Evolutionary conservation across 1,140 invertebrate genomes (phyloP).

Genomic region (Caenorhabditis brenneri): DNA sequence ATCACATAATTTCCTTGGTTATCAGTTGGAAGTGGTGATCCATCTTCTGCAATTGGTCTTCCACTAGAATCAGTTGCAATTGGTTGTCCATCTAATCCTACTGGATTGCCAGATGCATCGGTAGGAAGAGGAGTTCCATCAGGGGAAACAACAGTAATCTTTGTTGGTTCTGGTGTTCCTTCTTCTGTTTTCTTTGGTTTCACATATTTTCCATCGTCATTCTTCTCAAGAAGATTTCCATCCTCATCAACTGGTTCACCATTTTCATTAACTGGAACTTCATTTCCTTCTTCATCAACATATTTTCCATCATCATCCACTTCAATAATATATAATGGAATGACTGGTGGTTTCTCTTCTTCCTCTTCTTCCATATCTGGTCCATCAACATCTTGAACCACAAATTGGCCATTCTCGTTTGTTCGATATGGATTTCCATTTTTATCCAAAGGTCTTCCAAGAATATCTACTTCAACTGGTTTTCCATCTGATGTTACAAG

Average conservation of each 20-base stretch:
- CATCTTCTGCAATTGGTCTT: slow-evolving; percentile 46
- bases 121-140: slow-evolving; percentile 53
- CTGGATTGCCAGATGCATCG: slow-evolving; percentile 20
- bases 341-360: slow-evolving; percentile 35
- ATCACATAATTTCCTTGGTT: slow-evolving; percentile 43
- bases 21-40: slow-evolving; percentile 58
- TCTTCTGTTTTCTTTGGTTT: slow-evolving; percentile 60
- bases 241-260: slow-evolving; percentile 47
- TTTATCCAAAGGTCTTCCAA: slow-evolving; percentile 44
- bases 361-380: slow-evolving; percentile 36
- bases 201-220: slow-evolving; percentile 60
- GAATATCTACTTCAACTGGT: slow-evolving; percentile 35
- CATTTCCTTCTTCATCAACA: slow-evolving; percentile 30
- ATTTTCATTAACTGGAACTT: slow-evolving; percentile 37
- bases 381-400: slow-evolving; percentile 11
- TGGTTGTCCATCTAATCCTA: slow-evolving; percentile 44
- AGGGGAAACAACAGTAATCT: slow-evolving; percentile 53
- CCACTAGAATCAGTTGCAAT: slow-evolving; percentile 54
- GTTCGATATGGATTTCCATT: slow-evolving; percentile 45
- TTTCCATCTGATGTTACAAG: slow-evolving; percentile 40
- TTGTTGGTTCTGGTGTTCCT: slow-evolving; percentile 42
- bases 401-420: slow-evolving; percentile 11
- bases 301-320: slow-evolving; percentile 54
- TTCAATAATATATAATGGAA: slow-evolving; percentile 48
- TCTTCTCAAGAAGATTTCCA: slow-evolving; percentile 51